Conservation (phyloP, 2,113 vertebrate genomes). For the Accipiter virgatus region DNA sequence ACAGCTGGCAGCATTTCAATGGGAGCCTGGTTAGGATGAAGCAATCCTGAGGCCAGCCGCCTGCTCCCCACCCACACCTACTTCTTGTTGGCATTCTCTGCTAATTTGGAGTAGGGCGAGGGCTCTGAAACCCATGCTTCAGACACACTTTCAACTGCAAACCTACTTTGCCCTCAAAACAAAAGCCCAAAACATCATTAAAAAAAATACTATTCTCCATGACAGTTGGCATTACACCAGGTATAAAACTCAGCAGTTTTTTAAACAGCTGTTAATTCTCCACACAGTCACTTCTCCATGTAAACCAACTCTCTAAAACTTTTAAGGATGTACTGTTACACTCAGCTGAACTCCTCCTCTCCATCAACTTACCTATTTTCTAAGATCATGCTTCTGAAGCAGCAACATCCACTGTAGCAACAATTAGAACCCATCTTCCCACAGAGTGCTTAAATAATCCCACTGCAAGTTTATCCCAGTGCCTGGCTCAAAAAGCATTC, state of each 20-base stretch:
- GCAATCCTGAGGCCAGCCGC: neutral
- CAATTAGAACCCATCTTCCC: neutral
- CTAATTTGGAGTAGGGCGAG: neutral
- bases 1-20: neutral
- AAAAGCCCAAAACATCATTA: neutral
- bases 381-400: neutral
- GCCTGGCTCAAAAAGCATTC: neutral
- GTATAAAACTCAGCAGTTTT: neutral
- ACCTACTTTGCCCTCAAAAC: neutral
- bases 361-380: neutral
- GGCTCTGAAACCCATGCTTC: neutral
- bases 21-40: neutral
- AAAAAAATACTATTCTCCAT: neutral
- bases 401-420: neutral
- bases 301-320: neutral
- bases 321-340: neutral
- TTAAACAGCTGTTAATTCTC: neutral
- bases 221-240: neutral
- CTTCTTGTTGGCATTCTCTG: neutral
- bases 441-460: neutral
- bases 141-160: neutral
- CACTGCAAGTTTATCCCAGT: neutral
- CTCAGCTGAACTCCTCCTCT: neutral
- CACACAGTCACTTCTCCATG: neutral
- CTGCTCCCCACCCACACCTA: neutral